Evolutionary conservation across 2,888 invertebrate genomes (phyloP).

Genomic region (Caenorhabditis virilis): DNA sequence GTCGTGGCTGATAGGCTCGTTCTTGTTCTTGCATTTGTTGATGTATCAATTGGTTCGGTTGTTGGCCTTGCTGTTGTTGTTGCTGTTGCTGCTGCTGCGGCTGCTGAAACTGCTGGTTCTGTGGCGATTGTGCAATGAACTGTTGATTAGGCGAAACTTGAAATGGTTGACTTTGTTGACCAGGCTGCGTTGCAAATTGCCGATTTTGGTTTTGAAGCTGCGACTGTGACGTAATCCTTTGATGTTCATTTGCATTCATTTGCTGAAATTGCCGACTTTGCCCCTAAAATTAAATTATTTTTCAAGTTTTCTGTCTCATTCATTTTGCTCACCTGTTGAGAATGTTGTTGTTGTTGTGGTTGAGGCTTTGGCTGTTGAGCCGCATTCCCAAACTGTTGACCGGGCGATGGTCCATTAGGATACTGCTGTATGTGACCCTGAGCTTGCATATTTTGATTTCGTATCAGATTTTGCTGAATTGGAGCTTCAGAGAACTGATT

Average conservation of each 20-base stretch:
- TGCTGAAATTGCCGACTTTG: too few relatives aligned
- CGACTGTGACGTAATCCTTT: too few relatives aligned
- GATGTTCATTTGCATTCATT: too few relatives aligned
- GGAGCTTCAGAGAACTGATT: too few relatives aligned
- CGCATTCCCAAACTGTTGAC: too few relatives aligned
- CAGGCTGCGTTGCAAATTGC: constrained; percentile 7
- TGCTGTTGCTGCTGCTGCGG: constrained; percentile 1
- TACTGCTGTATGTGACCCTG: too few relatives aligned
- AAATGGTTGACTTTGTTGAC: constrained; percentile 5
- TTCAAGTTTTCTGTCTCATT: too few relatives aligned
- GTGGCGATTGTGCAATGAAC: constrained; percentile 6
- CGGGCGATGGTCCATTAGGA: too few relatives aligned
- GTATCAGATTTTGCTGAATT: too few relatives aligned
- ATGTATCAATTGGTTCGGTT: neutral
- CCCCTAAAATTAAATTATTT: too few relatives aligned
- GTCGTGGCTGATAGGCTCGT: constrained; percentile 2
- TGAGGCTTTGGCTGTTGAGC: constrained; percentile 1
- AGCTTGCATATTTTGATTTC: too few relatives aligned
- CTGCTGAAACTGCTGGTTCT: neutral
- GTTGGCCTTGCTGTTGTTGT: constrained; percentile 2
- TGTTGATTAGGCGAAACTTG: constrained; percentile 3
- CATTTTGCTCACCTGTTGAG: too few relatives aligned
- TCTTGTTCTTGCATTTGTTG: constrained; percentile 2
- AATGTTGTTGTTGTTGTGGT: constrained; percentile 1
- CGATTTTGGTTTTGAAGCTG: constrained; percentile 7